A percentile compares a stretch with the other conserved stretches of the same genome.
phyloP scores from a whole-genome alignment of 2,113 vertebrate species.

The Pardalotus punctatus region DNA sequence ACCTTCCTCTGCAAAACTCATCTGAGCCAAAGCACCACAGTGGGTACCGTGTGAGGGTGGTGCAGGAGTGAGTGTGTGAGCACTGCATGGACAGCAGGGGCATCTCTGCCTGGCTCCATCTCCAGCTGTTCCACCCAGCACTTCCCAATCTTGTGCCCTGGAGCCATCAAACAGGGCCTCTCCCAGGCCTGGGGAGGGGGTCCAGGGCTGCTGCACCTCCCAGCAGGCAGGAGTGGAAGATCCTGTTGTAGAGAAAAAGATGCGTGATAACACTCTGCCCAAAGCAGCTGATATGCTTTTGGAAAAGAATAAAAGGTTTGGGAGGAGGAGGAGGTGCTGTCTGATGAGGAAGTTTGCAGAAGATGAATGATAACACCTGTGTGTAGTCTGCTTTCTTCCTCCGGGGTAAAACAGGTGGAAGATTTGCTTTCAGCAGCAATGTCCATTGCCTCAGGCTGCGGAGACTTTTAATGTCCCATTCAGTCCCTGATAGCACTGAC shows the following conservation, averaged over 20 bases:
- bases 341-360: background rate
- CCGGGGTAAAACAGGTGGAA: background rate
- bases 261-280: background rate
- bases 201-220: background rate
- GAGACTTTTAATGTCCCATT: rapidly evolving
- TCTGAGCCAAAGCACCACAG: background rate
- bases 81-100: background rate
- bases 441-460: background rate
- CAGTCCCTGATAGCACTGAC: background rate
- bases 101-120: background rate
- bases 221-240: background rate
- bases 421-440: background rate
- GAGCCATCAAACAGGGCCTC: background rate
- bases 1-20: background rate
- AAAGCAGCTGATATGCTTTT: background rate
- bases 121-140: background rate
- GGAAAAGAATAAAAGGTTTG: conserved; percentile 8
- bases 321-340: background rate
- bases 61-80: background rate
- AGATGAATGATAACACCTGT: background rate
- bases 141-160: background rate
- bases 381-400: background rate
- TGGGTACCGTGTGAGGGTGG: rapidly evolving
- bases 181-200: background rate
- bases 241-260: background rate